These are phyloP conservation scores for Saccopteryx leptura DNA, from an alignment of 2,113 vertebrate species.

Conservation along the genomic window DNA sequence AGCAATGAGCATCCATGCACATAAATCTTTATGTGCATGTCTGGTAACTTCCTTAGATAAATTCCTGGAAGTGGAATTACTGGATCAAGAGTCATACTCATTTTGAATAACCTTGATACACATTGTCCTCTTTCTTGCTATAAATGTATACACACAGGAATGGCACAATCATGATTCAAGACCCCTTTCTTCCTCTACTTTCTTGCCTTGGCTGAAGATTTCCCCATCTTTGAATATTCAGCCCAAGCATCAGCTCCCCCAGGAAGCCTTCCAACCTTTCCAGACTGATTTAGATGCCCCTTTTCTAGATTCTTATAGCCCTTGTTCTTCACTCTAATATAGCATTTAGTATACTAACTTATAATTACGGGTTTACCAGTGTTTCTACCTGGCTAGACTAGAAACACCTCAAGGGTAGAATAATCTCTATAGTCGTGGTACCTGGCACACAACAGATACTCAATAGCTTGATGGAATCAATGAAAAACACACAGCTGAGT, in stretches of 20 bases:
- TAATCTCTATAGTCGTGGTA: background rate
- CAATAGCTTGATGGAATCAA: background rate
- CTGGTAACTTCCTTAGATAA: constrained; percentile 69
- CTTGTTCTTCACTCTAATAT: background rate
- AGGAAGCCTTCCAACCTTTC: background rate
- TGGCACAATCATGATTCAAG: background rate
- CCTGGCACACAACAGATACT: background rate
- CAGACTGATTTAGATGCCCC: background rate
- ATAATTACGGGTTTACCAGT: background rate
- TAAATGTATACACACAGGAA: background rate
- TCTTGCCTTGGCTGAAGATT: background rate
- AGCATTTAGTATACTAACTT: background rate
- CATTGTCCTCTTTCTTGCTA: background rate
- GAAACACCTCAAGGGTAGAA: constrained; percentile 24
- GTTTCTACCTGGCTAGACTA: background rate
- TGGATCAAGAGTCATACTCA: constrained; percentile 12
- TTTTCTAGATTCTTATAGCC: background rate
- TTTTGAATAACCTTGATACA: background rate
- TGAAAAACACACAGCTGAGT: background rate
- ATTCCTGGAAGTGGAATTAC: constrained; percentile 64
- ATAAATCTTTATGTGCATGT: constrained; percentile 72
- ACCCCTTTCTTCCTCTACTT: background rate
- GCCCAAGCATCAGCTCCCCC: background rate
- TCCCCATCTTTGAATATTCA: background rate
- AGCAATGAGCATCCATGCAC: constrained; percentile 48